Evolutionary conservation across 1,140 invertebrate genomes (phyloP), one percentile per base, ranked within the genome.

Genomic region (Epicauta chinensis): DNA sequence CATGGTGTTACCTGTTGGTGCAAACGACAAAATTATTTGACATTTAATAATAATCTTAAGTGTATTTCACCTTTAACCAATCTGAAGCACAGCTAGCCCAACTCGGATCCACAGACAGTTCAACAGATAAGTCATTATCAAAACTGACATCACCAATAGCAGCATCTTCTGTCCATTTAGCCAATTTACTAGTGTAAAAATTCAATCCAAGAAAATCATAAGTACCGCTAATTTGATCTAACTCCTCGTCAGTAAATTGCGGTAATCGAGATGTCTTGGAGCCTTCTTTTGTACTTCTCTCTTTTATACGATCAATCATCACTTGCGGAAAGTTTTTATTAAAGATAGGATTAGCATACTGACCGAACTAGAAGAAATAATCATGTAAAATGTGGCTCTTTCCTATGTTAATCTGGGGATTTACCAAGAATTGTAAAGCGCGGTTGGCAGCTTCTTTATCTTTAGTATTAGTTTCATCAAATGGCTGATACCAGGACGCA

Each of bases 141-240:
- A 5, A 23, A 23, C 1, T 23, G 4, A 23, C 7, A 5, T 3
- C 7, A 7, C 7, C 23, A 0, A 23, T 23, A 5, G 23, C 7
- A 23, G 7, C 7, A 6, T 39, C 45, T 11, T 38, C 35, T 5
- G 29, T 17, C 2, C 2, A 29, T 15, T 49, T 30, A 32, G 11
- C 23, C 7, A 30, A 29, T 12, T 30, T 10, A 11, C 74, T 73
- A 0, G 77, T 77, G 57, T 82, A 84, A 9, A 74, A 69, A 48
- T 82, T 82, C 1, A 84, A 52, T 15, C 80, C 80, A 35, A 82
- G 75, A 68, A 81, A 83, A 59, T 83, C 81, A 1, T 73, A 71
- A 11, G 75, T 75, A 34, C 80, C 81, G 43, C 73, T 76, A 3
- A 85, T 73, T 16, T 70, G 59, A 37, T 71, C 58, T 1, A 79